A percentile compares a stretch with the other conserved stretches of the same genome.
Conservation (phyloP, 2,797 vertebrate genomes). For the Anas bernieri region DNA sequence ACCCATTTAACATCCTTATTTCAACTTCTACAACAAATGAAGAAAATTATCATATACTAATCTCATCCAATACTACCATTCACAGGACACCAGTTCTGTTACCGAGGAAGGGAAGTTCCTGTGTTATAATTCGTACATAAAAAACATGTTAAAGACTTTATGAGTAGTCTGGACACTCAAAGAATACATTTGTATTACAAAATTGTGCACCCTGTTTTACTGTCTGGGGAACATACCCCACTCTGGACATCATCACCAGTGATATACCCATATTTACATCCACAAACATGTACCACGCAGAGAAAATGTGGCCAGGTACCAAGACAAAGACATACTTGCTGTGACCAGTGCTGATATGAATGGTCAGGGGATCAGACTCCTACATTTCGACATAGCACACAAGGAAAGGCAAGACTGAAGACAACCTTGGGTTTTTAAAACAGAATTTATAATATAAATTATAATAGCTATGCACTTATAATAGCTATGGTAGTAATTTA, state of each 20-base stretch:
- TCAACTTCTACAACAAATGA: not conserved
- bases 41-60: not conserved
- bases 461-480: not conserved
- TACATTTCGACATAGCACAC: not conserved
- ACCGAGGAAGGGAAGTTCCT: not conserved
- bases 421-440: not conserved
- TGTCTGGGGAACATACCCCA: not conserved
- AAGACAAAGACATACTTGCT: not conserved
- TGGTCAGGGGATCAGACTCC: not conserved
- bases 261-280: not conserved
- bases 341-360: not conserved
- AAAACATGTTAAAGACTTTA: not conserved
- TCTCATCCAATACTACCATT: not conserved
- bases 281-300: fast-evolving
- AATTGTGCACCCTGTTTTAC: not conserved
- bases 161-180: not conserved
- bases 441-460: not conserved
- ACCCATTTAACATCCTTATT: not conserved
- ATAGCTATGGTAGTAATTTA: not conserved
- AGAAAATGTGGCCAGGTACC: not conserved
- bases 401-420: not conserved
- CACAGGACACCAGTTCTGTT: not conserved
- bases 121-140: not conserved
- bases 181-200: not conserved
- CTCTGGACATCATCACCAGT: not conserved